Conservation (phyloP, 2,113 vertebrate species). For the Origma solitaria region DNA sequence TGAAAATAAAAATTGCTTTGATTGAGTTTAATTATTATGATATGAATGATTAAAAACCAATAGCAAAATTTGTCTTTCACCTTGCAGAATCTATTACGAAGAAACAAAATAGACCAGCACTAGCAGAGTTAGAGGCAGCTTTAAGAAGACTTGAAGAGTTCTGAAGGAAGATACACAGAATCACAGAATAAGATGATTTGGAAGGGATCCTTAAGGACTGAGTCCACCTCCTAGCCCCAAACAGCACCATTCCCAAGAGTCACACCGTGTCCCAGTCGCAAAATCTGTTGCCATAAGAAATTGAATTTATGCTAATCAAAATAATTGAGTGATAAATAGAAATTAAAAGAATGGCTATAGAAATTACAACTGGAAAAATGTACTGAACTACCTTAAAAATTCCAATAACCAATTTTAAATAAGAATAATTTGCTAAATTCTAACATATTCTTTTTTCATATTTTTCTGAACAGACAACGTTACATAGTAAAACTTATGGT, state of each 20-base stretch:
- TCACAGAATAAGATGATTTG: not conserved
- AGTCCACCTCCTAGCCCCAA: not conserved
- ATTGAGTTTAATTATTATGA: not conserved
- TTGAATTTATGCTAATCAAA: not conserved
- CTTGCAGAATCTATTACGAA: not conserved
- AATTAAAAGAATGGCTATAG: not conserved
- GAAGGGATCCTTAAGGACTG: not conserved
- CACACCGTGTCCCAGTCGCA: not conserved
- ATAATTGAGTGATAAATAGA: not conserved
- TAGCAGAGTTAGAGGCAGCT: not conserved
- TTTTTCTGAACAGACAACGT: not conserved
- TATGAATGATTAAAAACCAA: not conserved
- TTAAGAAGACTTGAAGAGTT: not conserved
- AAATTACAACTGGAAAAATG: not conserved
- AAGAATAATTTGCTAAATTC: not conserved
- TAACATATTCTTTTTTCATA: not conserved
- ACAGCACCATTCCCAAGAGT: not conserved
- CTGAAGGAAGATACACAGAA: not conserved
- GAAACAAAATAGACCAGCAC: not conserved
- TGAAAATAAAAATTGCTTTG: slow-evolving; percentile 1
- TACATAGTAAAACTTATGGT: not conserved
- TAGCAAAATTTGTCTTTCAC: not conserved
- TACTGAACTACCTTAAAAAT: not conserved
- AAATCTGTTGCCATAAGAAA: not conserved
- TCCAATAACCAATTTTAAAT: not conserved